Percentiles rank a stretch among this genome's conserved stretches.
Conservation (phyloP, 2,888 invertebrate species). For the Drosophila mulleri region DNA sequence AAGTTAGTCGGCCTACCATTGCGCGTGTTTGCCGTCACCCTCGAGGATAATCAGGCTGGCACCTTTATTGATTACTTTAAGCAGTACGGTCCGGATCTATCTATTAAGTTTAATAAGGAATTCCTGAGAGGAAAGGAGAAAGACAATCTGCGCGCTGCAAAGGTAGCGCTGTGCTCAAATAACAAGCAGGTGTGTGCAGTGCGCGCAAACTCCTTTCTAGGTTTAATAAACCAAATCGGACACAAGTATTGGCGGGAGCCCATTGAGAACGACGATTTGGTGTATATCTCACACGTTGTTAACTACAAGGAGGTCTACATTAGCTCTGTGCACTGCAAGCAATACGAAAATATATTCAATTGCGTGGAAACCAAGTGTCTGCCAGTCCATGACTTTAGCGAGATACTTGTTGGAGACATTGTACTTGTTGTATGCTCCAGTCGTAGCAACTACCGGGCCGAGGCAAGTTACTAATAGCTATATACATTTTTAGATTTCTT, state of each 20-base stretch:
- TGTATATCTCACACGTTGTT: constrained; percentile 51
- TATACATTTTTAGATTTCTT: background rate
- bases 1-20: constrained; percentile 28
- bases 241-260: constrained; percentile 52
- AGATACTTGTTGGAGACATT: constrained; percentile 29
- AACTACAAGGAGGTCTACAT: constrained; percentile 42
- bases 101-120: constrained; percentile 38
- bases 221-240: constrained; percentile 34
- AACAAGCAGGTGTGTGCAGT: constrained; percentile 35
- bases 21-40: constrained; percentile 40
- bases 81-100: constrained; percentile 4
- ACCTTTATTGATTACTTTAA: constrained; percentile 4
- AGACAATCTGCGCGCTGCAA: background rate
- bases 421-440: constrained; percentile 47
- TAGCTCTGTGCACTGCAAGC: constrained; percentile 35
- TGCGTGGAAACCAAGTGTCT: constrained; percentile 38
- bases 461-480: constrained; percentile 24
- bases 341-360: constrained; percentile 47
- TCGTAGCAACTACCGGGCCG: constrained; percentile 45
- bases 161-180: constrained; percentile 24
- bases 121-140: background rate
- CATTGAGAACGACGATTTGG: constrained; percentile 27
- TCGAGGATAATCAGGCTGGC: background rate
- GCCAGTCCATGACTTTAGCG: constrained; percentile 10
- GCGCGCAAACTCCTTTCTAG: constrained; percentile 33